These are phyloP conservation scores for Drosophila siamana DNA, from an alignment of 2,888 invertebrate genomes.

Conservation along the genomic window DNA sequence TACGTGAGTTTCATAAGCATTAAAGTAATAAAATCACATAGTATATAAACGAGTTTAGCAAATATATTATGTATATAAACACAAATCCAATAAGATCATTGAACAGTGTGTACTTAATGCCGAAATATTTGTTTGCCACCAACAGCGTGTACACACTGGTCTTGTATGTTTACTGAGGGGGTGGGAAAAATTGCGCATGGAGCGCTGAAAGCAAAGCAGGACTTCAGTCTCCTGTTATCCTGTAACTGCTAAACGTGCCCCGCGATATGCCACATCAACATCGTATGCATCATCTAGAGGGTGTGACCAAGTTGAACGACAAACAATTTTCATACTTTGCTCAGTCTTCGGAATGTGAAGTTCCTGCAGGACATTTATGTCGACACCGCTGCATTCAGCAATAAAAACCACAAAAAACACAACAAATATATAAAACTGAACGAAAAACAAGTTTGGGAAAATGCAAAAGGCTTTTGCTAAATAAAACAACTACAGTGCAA, in stretches of 20 bases:
- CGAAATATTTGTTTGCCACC: not conserved
- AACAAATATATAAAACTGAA: slow-evolving; percentile 15
- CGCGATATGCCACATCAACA: slow-evolving; percentile 56
- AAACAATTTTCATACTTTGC: slow-evolving; percentile 84
- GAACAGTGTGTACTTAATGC: slow-evolving; percentile 15
- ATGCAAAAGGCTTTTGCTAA: slow-evolving; percentile 37
- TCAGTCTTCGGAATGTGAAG: slow-evolving; percentile 84
- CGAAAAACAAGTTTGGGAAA: slow-evolving; percentile 21
- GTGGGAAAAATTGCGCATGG: slow-evolving; percentile 47
- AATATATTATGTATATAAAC: not conserved
- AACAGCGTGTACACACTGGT: slow-evolving; percentile 39
- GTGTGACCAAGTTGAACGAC: slow-evolving; percentile 85
- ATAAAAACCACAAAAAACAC: slow-evolving; percentile 37
- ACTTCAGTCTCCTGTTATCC: slow-evolving; percentile 66
- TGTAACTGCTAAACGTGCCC: slow-evolving; percentile 47
- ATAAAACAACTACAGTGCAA: slow-evolving; percentile 31
- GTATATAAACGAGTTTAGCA: not conserved
- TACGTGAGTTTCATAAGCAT: not conserved
- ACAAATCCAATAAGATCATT: slow-evolving; percentile 11
- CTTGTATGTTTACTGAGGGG: slow-evolving; percentile 26
- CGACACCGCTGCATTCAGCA: slow-evolving; percentile 39
- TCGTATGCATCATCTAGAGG: slow-evolving; percentile 83
- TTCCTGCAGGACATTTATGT: slow-evolving; percentile 75
- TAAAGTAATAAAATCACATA: not conserved
- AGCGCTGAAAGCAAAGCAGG: slow-evolving; percentile 37